Evolutionary conservation across 2,113 vertebrate species (phyloP), one percentile per base, ranked within the genome.

Genomic region (Sialia sialis): DNA sequence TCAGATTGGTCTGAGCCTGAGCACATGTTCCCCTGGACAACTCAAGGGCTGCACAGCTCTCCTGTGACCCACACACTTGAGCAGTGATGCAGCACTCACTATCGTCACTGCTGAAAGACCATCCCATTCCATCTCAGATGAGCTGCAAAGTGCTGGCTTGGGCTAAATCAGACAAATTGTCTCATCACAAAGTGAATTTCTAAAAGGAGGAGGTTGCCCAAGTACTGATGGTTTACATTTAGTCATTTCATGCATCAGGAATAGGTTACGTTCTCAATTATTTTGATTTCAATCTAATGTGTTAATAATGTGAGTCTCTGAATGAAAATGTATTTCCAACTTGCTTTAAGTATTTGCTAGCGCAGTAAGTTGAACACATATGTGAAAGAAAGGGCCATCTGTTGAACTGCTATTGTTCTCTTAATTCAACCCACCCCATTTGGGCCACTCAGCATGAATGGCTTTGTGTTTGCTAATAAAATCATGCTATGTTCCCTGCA

Each of bases 321-420:
- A 74, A 87, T 93, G 84, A 73, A 91, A 77, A 82, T 79, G 16
- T 39, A 76, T 84, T 92, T 96, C 74, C 87, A 95, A 95, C 88
- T 91, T 8, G 4, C 62, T 76, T 10, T 41, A 87, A 85, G 74
- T 79, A 73, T 91, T 96, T 89, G 84, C 81, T 94, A 73, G 74
- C 1, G 0, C 76, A 52, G 41, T 70, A 79, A 96, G 87, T 73
- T 91, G 87, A 93, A 93, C 94, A 89, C 95, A 94, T 23, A 84
- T 96, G 91, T 87, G 89, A 69, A 82, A 69, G 81, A 79, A 85
- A 87, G 84, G 55, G 75, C 88, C 66, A 73, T 94, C 87, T 87
- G 89, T 91, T 93, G 91, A 89, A n/a, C 91, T 96, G 89, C 91
- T 95, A 95, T 96, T 96, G 94, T 97, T 97, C 94, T 93, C 87